Evolutionary conservation across 2,797 vertebrate genomes (phyloP), one percentile per base, ranked within the genome.

Genomic region (Xyrichtys novacula): DNA sequence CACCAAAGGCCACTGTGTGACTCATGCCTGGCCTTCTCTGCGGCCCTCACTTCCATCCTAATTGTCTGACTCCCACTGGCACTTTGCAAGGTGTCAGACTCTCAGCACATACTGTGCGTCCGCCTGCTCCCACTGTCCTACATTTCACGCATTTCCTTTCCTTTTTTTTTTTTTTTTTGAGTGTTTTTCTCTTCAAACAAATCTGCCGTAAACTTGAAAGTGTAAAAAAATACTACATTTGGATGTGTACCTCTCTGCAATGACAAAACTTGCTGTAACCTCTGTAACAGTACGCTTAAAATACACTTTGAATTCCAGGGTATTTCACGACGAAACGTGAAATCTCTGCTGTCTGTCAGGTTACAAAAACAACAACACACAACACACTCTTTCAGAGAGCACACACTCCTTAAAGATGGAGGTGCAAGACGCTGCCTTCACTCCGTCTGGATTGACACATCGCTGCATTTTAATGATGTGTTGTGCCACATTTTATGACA

Each of bases 51-150:
- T 79, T 84, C 76, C 76, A 56, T 83, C 81, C 84, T 84, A 85
- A 85, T 88, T 85, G 76, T 84, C 85, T 81, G 83, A 87, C 84
- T 89, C 89, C 85, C 77, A 86, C 85, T 46, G 61, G 73, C 78
- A 67, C 83, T 85, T 84, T 78, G 43, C 26, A 0, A 77, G 73
- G 76, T 70, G 75, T 89, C 79, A 74, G 69, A 77, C 61, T 72
- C 79, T 10, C 2, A 46, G 58, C 69, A 64, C 44, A 2, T 34
- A 53, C 47, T 49, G 26, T 46, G 7, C 65, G 36, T 54, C 58
- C 42, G n/a, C 55, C 70, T 62, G 42, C 65, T 48, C 44, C 71
- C 23, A 31, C 3, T 39, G 40, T 26, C 54, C 73, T 54, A 71
- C 68, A 61, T 81, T 89, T 85, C 39, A 50, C 36, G 48, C 48